Evolutionary conservation across 2,888 invertebrate species (phyloP), one percentile per base, ranked within the genome.

Genomic region (Parasteatoda lunata): DNA sequence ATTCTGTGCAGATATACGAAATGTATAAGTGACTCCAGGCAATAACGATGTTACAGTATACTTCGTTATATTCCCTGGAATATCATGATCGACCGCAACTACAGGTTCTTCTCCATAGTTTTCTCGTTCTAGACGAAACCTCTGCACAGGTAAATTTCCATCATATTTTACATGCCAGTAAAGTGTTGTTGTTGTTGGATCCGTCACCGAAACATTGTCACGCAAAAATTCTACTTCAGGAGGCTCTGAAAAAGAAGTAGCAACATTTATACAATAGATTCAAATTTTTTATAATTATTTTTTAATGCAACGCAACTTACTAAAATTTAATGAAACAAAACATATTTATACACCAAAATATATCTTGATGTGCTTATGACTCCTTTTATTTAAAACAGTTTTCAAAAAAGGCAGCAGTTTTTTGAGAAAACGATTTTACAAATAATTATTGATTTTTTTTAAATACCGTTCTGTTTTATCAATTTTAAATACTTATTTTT

Each of bases 1-100:
- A 83, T 90, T 90, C 6, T 82, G 78, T 51, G 90, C 90, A 48
- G 89, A 87, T 52, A 90, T 65, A 13, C 87, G 84, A 64, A 90
- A 89, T 8, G 77, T 87, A 77, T 90, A 90, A 9, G 84, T 88
- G 4, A 85, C 75, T 30, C 88, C 89, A 4, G 90, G 89, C 8
- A 84, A 72, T 47, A 90, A 83, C 47, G 88, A 65, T 48, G 54
- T 45, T 51, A 90, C 79, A 71, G 77, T 84, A 72, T 88, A 90
- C 5, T 85, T 77, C 7, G 85, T 80, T n/a, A 83, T 70, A 49
- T 89, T 85, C 13, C 89, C 84, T 11, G 69, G 51, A 64, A 89
- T 88, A 48, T 86, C 82, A 15, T 82, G 69, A 54, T 88, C 88
- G 3, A 78, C 82, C 49, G 80, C 68, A 77, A 88, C 75, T 47